Conservation (phyloP, 1,140 invertebrate species). For the Stegodyphus mimosarum region DNA sequence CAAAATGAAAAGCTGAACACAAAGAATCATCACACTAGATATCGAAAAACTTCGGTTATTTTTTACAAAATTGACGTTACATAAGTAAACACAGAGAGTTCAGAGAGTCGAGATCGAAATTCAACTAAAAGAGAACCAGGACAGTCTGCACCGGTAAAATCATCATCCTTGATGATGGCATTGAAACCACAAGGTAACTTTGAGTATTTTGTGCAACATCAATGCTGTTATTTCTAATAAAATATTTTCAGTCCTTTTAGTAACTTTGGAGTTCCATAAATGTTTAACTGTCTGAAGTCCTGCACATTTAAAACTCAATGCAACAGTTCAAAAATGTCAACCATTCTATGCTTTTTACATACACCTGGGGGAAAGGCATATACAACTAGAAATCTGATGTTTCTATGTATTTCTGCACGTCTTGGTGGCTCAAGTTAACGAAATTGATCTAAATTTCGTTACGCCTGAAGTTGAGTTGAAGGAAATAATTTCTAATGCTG, state of each 20-base stretch:
- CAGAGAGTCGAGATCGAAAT: conserved; percentile 12
- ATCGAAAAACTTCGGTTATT: conserved; percentile 17
- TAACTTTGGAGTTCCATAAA: not conserved
- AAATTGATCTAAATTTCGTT: too few relatives aligned
- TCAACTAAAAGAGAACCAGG: conserved; percentile 16
- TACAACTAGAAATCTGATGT: not conserved
- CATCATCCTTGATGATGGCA: conserved; percentile 27
- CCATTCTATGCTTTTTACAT: not conserved
- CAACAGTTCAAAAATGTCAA: not conserved
- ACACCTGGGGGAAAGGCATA: not conserved
- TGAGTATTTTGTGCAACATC: conserved; percentile 40
- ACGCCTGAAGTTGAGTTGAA: too few relatives aligned
- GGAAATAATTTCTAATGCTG: too few relatives aligned
- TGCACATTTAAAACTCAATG: not conserved
- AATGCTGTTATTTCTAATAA: conserved; percentile 11
- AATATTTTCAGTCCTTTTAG: not conserved
- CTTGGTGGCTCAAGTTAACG: too few relatives aligned
- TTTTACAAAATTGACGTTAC: conserved; percentile 21
- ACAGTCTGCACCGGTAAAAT: conserved; percentile 38
- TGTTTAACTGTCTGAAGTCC: too few relatives aligned
- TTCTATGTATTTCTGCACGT: too few relatives aligned
- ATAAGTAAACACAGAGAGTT: conserved; percentile 51
- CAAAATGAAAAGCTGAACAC: conserved; percentile 16
- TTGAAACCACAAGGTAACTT: conserved; percentile 23
- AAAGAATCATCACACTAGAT: conserved; percentile 10